Base-by-base conservation (phyloP, 2,888 invertebrate genomes). In the Ryuthela nishihirai region DNA sequence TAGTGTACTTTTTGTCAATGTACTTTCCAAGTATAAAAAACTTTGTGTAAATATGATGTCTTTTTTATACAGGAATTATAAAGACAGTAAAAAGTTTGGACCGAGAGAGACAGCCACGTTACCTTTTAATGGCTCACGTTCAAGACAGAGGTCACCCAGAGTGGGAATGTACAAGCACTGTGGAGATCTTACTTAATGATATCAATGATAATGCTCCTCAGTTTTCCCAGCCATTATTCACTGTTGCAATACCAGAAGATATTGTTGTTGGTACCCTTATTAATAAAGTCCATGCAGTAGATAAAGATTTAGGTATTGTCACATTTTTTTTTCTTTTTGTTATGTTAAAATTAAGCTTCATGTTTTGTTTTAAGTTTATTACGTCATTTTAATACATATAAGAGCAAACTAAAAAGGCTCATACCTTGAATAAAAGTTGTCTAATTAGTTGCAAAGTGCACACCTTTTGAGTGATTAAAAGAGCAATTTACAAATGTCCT, bases 261-360 rank as follows among this genome's bases (percentile, higher is more conserved):
- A 88, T 88, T 0, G 87, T 87, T 69, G 79, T 87, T 12, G 89
- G 90, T 49, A 87, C 89, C 1, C 78, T 92, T 18, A 85, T 92
- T 7, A 87, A 88, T 1, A 92, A 92, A 78, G 85, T 93, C 10
- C 89, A 90, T 73, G 88, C 91, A 6, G 76, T 80, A 65, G 93
- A 93, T 67, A 82, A 83, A 24, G 93, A 93, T 75, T 83, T 87
- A 38, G 89, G 85, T 74, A 60, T 43, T 34, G 9, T 12, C 29
- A 7, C 12, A 9, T 29, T 29, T 12, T 7, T 29, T n/a, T n/a
- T n/a, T n/a, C n/a, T n/a, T n/a, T n/a, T n/a, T n/a, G n/a, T n/a
- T n/a, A n/a, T n/a, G n/a, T n/a, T n/a, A n/a, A n/a, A n/a, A n/a
- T n/a, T n/a, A n/a, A n/a, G n/a, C n/a, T n/a, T n/a, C n/a, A n/a